phyloP scores from a whole-genome alignment of 2,113 vertebrate genomes.

The Damaliscus lunatus region DNA sequence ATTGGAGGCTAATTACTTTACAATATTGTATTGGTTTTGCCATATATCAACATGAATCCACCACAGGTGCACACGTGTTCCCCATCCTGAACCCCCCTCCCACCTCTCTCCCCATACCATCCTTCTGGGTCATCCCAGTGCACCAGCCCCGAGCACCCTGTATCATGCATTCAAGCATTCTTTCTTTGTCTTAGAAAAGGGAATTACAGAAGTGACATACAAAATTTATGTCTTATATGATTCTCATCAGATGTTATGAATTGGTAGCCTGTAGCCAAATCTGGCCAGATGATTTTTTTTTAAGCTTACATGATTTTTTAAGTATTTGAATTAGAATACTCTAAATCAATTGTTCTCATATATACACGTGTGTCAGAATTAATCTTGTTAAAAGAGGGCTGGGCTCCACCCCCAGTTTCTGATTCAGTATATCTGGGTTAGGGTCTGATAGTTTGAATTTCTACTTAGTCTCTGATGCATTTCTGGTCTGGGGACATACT shows the following conservation, averaged over 20 bases:
- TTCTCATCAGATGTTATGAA: background rate
- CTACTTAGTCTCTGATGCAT: background rate
- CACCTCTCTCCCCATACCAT: too few species aligned
- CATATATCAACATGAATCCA: too few species aligned
- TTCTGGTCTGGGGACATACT: background rate
- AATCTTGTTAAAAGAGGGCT: conserved; percentile 25
- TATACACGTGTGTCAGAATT: background rate
- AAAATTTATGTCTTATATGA: conserved; percentile 18
- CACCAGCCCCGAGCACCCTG: too few species aligned
- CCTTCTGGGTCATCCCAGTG: too few species aligned
- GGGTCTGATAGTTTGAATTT: background rate
- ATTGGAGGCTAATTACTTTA: too few species aligned
- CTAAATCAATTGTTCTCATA: background rate
- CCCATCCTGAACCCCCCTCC: too few species aligned
- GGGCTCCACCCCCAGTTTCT: background rate
- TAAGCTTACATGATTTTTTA: background rate
- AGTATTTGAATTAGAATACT: background rate
- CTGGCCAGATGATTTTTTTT: background rate
- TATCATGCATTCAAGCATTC: background rate
- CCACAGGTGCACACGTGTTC: too few species aligned
- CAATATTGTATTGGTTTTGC: too few species aligned
- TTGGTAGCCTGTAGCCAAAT: background rate
- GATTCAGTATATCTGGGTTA: background rate
- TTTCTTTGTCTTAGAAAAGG: conserved; percentile 13
- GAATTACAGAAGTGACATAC: background rate